Evolutionary conservation across 2,888 invertebrate genomes (phyloP).

Genomic region (Cosmopolites sordidus): DNA sequence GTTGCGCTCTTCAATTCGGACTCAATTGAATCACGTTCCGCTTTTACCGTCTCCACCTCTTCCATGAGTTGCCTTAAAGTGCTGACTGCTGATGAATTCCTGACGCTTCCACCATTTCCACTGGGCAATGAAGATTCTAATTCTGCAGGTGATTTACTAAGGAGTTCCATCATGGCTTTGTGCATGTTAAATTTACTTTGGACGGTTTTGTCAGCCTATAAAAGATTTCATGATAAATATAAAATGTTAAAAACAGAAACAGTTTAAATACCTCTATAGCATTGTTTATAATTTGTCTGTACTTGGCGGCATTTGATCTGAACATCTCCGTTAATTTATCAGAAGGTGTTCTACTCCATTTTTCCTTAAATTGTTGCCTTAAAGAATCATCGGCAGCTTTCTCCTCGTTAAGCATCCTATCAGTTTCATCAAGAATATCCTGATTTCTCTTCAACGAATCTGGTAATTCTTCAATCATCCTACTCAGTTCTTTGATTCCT

Average conservation of each 20-base stretch:
- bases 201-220: conserved; percentile 71
- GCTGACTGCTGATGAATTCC: conserved; percentile 58
- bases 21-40: conserved; percentile 86
- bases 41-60: conserved; percentile 77
- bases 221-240: neutral
- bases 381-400: conserved; percentile 84
- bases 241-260: neutral
- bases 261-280: conserved; percentile 60
- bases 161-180: conserved; percentile 71
- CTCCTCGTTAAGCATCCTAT: conserved; percentile 77
- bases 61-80: conserved; percentile 75
- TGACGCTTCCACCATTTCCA: conserved; percentile 52
- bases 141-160: conserved; percentile 70
- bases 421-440: conserved; percentile 84
- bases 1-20: conserved; percentile 76
- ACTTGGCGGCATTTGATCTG: conserved; percentile 84
- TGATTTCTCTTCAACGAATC: conserved; percentile 85
- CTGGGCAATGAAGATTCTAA: conserved; percentile 66
- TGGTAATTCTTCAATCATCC: conserved; percentile 81
- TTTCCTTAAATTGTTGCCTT: conserved; percentile 83
- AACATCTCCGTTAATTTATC: conserved; percentile 85
- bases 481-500: conserved; percentile 67
- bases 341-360: conserved; percentile 89
- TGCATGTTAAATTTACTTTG: conserved; percentile 81
- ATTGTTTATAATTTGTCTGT: conserved; percentile 87